phyloP scores from a whole-genome alignment of 2,888 invertebrate genomes.

The Acrobasis repandana region DNA sequence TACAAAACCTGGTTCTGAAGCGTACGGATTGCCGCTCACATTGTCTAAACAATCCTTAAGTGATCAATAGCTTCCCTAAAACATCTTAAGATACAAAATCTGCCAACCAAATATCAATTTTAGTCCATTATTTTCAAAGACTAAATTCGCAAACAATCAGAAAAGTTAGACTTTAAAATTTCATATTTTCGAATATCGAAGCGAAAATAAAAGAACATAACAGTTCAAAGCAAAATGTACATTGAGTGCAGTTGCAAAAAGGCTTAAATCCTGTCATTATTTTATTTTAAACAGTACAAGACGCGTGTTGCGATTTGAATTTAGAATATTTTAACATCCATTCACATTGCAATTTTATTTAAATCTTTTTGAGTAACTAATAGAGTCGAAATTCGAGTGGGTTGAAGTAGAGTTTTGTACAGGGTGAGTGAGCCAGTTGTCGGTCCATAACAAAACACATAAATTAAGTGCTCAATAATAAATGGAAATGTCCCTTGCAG shows the following conservation, averaged over 20 bases:
- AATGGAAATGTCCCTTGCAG: constrained; percentile 84
- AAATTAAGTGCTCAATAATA: constrained; percentile 84
- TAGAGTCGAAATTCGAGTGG: constrained; percentile 35
- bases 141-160: constrained; percentile 30
- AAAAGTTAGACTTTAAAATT: constrained; percentile 47
- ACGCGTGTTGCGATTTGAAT: constrained; percentile 49
- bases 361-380: constrained; percentile 20
- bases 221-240: constrained; percentile 39
- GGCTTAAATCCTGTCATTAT: constrained; percentile 40
- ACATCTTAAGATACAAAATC: constrained; percentile 39
- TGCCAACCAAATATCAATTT: constrained; percentile 34
- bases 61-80: constrained; percentile 52
- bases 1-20: constrained; percentile 75
- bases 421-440: constrained; percentile 61
- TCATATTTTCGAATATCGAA: constrained; percentile 47
- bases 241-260: constrained; percentile 35
- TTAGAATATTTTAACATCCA: constrained; percentile 38
- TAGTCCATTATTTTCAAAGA: constrained; percentile 23
- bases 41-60: constrained; percentile 77
- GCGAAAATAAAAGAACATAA: constrained; percentile 49
- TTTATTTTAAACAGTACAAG: constrained; percentile 63
- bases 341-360: constrained; percentile 30
- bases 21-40: constrained; percentile 73
- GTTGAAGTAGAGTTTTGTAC: constrained; percentile 44
- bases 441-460: constrained; percentile 83